phyloP scores from a whole-genome alignment of 2,113 vertebrate species.

The Phrynosoma blainvillii region DNA sequence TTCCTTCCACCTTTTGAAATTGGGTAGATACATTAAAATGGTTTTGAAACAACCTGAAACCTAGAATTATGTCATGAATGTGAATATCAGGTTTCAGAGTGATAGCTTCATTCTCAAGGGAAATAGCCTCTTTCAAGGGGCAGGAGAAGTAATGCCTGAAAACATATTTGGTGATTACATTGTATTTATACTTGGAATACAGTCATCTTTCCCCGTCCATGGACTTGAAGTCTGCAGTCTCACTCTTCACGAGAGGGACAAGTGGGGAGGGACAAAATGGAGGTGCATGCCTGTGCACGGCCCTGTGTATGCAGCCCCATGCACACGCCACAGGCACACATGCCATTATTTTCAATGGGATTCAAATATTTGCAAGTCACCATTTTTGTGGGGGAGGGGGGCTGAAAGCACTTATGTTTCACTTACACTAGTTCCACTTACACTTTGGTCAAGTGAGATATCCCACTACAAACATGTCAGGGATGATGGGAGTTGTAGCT shows the following conservation, averaged over 20 bases:
- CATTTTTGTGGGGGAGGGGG: too few species aligned
- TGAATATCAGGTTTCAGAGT: constrained; percentile 12
- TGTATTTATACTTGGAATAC: not conserved
- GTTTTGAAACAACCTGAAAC: constrained; percentile 4
- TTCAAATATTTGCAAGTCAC: too few species aligned
- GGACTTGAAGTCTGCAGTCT: too few species aligned
- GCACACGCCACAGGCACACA: too few species aligned
- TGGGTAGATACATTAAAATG: not conserved
- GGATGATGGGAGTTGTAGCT: too few species aligned
- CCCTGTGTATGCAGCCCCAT: too few species aligned
- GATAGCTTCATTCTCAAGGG: not conserved
- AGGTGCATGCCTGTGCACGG: too few species aligned
- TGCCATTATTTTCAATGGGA: too few species aligned
- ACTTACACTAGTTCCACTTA: too few species aligned
- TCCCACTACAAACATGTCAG: constrained; percentile 24
- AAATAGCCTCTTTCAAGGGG: constrained; percentile 7
- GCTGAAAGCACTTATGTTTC: constrained; percentile 16
- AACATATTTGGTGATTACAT: not conserved
- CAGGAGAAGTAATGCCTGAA: not conserved
- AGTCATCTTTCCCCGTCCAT: too few species aligned
- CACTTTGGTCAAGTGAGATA: not conserved
- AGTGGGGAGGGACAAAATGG: too few species aligned
- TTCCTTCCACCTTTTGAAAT: not conserved
- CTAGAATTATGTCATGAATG: constrained; percentile 1
- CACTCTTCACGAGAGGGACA: too few species aligned